Conservation (phyloP, 1,140 invertebrate genomes). For the Leptinotarsa defecta region DNA sequence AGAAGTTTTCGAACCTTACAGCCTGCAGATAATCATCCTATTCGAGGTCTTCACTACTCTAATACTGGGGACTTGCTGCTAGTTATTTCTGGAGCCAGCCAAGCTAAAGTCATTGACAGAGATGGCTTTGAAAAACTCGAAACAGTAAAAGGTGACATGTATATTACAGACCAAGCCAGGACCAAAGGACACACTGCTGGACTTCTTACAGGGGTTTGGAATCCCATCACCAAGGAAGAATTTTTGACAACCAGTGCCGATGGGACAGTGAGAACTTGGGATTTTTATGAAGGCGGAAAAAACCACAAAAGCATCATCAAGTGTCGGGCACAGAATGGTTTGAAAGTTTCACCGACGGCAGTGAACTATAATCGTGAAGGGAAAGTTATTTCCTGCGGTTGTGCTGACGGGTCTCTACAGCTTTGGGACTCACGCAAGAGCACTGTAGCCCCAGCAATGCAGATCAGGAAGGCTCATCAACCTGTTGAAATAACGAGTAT, state of each 20-base stretch:
- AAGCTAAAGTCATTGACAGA: slow-evolving; percentile 92
- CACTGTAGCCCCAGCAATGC: slow-evolving; percentile 78
- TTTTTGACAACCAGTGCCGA: slow-evolving; percentile 95
- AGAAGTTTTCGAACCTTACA: slow-evolving; percentile 88
- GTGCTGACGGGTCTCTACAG: slow-evolving; percentile 95
- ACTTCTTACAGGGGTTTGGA: slow-evolving; percentile 90
- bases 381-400: slow-evolving; percentile 86
- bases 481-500: slow-evolving; percentile 84
- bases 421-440: slow-evolving; percentile 94
- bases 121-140: slow-evolving; percentile 96
- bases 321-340: slow-evolving; percentile 82
- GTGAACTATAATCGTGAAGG: slow-evolving; percentile 88
- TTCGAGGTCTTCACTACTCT: slow-evolving; percentile 89
- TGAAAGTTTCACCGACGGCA: slow-evolving; percentile 85
- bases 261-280: slow-evolving; percentile 90
- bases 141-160: slow-evolving; percentile 96
- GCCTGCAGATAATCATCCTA: slow-evolving; percentile 95
- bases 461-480: slow-evolving; percentile 80
- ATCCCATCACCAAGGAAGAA: slow-evolving; percentile 88
- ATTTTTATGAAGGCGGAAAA: slow-evolving; percentile 74
- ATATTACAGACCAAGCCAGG: slow-evolving; percentile 89
- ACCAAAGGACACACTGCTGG: slow-evolving; percentile 96
- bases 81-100: slow-evolving; percentile 88
- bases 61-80: slow-evolving; percentile 93
- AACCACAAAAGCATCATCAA: slow-evolving; percentile 87